Evolutionary conservation across 2,888 invertebrate genomes (phyloP).

Genomic region (Onthophagus sagittarius): DNA sequence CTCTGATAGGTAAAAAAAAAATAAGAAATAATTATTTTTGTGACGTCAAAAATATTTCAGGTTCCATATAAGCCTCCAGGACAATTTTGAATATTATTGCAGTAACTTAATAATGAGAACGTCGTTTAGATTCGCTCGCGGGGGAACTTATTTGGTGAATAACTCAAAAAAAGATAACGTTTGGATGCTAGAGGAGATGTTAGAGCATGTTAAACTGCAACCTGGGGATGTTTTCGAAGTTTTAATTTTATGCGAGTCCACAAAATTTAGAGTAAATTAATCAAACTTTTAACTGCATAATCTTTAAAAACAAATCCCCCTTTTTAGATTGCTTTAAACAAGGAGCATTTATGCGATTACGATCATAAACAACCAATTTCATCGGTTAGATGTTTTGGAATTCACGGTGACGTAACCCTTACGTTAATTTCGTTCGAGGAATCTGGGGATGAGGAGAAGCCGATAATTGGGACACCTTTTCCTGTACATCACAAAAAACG

Average conservation of each 20-base stretch:
- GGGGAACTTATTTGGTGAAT: slow-evolving; percentile 1
- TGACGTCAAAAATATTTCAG: background rate
- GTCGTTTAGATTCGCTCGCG: slow-evolving; percentile 1
- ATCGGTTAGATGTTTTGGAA: background rate
- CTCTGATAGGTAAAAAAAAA: background rate
- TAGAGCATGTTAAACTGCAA: background rate
- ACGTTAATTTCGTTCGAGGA: background rate
- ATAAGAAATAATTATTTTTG: background rate
- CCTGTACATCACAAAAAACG: background rate
- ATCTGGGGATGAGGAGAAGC: background rate
- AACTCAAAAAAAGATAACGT: slow-evolving; percentile 10
- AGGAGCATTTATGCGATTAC: slow-evolving; percentile 7
- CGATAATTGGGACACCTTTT: background rate
- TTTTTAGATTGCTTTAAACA: slow-evolving; percentile 9
- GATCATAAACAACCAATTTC: background rate
- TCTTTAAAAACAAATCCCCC: background rate
- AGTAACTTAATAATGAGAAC: slow-evolving; percentile 2
- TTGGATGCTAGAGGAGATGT: slow-evolving; percentile 5
- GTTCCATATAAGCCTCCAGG: background rate
- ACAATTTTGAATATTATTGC: slow-evolving; percentile 1
- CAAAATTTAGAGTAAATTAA: slow-evolving; percentile 1
- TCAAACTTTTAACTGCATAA: background rate
- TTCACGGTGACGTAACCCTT: slow-evolving; percentile 4
- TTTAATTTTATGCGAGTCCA: slow-evolving; percentile 1
- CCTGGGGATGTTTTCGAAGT: background rate